Conservation (phyloP, 2,888 invertebrate species). For the Machimus rusticus region DNA sequence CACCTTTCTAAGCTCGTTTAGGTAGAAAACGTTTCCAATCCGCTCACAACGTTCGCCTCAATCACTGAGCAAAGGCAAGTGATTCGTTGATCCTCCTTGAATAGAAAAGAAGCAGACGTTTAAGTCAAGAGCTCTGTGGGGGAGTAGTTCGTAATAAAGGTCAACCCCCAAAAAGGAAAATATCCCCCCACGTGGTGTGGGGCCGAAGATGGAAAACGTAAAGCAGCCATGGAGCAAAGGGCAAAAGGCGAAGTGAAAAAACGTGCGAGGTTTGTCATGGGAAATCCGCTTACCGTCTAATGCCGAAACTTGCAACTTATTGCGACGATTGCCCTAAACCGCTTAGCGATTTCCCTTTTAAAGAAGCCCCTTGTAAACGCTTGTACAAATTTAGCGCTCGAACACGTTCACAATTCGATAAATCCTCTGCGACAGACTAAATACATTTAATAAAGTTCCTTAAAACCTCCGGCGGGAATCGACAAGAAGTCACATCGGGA, state of each 20-base stretch:
- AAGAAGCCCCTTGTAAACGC: background rate
- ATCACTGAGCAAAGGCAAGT: background rate
- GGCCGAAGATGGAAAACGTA: background rate
- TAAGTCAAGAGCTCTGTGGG: background rate
- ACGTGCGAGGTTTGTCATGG: background rate
- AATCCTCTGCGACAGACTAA: slow-evolving; percentile 29
- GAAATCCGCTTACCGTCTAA: slow-evolving; percentile 9
- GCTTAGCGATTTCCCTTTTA: background rate
- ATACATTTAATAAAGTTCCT: slow-evolving; percentile 35
- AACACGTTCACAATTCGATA: slow-evolving; percentile 32
- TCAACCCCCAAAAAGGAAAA: background rate
- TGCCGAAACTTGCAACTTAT: slow-evolving; percentile 29
- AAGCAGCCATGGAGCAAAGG: background rate
- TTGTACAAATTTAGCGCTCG: slow-evolving; percentile 34
- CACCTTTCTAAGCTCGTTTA: background rate
- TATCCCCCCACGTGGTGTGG: background rate
- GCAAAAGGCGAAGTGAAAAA: background rate
- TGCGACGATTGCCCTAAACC: slow-evolving; percentile 8
- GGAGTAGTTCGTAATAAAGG: background rate
- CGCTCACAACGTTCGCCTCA: background rate
- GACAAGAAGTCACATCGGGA: background rate
- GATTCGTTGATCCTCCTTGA: background rate
- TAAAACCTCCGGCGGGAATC: slow-evolving; percentile 29
- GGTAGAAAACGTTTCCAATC: background rate
- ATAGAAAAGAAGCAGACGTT: background rate